Conservation (phyloP, 2,888 invertebrate genomes). For the Amiota mariae region DNA sequence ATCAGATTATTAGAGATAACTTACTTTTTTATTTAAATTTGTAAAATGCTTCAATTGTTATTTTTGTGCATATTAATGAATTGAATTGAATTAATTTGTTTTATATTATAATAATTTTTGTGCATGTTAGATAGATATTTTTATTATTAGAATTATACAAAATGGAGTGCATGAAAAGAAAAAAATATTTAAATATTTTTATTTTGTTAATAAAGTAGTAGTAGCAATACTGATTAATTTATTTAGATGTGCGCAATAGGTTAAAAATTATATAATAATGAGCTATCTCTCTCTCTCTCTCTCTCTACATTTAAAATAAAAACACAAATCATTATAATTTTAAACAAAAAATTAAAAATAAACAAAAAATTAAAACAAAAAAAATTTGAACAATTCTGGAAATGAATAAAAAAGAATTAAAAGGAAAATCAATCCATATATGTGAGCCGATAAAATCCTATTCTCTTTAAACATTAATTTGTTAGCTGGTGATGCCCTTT, state of each 20-base stretch:
- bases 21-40: constrained; percentile 10
- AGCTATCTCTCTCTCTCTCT: neutral
- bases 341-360: constrained; percentile 17
- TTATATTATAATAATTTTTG: neutral
- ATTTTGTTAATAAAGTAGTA: neutral
- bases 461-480: too few relatives aligned
- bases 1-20: neutral
- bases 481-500: too few relatives aligned
- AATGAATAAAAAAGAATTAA: neutral
- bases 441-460: neutral
- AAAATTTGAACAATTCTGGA: constrained; percentile 24
- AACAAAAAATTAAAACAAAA: constrained; percentile 31
- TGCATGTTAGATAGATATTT: constrained; percentile 5
- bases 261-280: neutral
- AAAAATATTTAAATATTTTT: neutral
- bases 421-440: neutral
- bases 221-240: too few relatives aligned
- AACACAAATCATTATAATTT: too few relatives aligned
- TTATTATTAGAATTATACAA: constrained; percentile 10
- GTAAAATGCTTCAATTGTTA: too few relatives aligned
- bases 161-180: constrained; percentile 27
- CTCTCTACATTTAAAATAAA: neutral
- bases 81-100: neutral
- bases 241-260: neutral
- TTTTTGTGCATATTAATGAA: neutral